Conservation (phyloP, 2,888 invertebrate species). For the Liopterus haemorrhoidalis region DNA sequence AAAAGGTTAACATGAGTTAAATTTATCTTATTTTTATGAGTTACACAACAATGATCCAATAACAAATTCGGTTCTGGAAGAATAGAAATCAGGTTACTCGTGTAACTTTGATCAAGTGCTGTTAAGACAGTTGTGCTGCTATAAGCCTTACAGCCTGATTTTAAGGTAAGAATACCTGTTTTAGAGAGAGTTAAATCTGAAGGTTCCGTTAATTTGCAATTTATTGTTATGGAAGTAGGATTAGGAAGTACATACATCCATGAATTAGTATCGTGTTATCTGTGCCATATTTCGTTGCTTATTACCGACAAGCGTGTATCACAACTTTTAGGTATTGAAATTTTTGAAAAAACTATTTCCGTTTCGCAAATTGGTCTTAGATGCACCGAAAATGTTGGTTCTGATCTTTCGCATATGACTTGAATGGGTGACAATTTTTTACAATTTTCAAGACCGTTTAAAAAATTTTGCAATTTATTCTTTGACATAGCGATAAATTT, state of each 20-base stretch:
- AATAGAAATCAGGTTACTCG: conserved; percentile 17
- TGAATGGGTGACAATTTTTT: conserved; percentile 19
- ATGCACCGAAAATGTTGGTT: conserved; percentile 26
- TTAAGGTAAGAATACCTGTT: not conserved
- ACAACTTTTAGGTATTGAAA: no score
- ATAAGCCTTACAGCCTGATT: conserved; percentile 23
- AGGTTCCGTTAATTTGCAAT: not conserved
- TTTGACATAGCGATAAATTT: conserved; percentile 25
- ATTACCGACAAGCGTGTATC: conserved; percentile 20
- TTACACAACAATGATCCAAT: conserved; percentile 24
- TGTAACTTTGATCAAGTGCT: conserved; percentile 10
- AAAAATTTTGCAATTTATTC: conserved; percentile 24
- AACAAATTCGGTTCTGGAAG: conserved; percentile 16
- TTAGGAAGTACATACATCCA: conserved; percentile 19
- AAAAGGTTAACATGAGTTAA: conserved; percentile 22
- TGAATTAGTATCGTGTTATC: conserved; percentile 18
- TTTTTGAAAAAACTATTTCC: conserved; percentile 25
- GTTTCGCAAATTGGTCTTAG: conserved; percentile 28
- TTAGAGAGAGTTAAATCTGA: not conserved
- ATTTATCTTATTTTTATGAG: conserved; percentile 19
- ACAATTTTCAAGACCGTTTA: conserved; percentile 24
- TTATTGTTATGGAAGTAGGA: not conserved
- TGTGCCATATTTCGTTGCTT: conserved; percentile 23
- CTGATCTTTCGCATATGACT: conserved; percentile 14
- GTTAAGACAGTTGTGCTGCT: conserved; percentile 8